Conservation (phyloP, 2,888 invertebrate genomes). For the Eugnorisma glareosa region DNA sequence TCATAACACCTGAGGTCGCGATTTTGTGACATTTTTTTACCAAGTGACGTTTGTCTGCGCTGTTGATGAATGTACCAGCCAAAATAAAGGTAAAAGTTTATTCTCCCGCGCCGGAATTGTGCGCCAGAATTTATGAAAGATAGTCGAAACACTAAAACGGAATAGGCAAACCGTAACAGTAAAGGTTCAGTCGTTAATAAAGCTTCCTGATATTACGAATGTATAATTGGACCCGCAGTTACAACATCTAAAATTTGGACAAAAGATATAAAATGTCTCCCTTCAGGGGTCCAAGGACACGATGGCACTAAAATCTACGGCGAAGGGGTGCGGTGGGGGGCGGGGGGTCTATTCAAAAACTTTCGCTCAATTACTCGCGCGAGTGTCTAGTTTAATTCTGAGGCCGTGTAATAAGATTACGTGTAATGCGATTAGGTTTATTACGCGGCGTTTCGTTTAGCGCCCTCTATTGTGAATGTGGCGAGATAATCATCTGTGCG, state of each 20-base stretch:
- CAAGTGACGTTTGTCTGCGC: slow-evolving; percentile 40
- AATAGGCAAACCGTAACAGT: slow-evolving; percentile 43
- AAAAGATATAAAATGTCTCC: slow-evolving; percentile 69
- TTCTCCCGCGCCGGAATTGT: slow-evolving; percentile 19
- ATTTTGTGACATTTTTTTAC: slow-evolving; percentile 50
- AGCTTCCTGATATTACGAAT: slow-evolving; percentile 65
- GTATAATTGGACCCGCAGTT: slow-evolving; percentile 65
- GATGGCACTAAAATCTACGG: slow-evolving; percentile 61
- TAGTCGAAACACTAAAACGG: slow-evolving; percentile 35
- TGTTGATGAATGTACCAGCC: slow-evolving; percentile 50
- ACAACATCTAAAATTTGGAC: slow-evolving; percentile 66
- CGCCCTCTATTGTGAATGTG: slow-evolving; percentile 63
- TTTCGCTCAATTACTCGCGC: slow-evolving; percentile 70
- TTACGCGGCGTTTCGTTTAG: slow-evolving; percentile 63
- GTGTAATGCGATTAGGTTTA: slow-evolving; percentile 67
- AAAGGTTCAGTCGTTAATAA: slow-evolving; percentile 61
- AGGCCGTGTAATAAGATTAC: slow-evolving; percentile 69
- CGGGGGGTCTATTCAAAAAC: slow-evolving; percentile 68
- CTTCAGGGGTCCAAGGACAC: slow-evolving; percentile 59
- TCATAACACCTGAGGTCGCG: slow-evolving; percentile 47
- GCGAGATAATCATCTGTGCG: slow-evolving; percentile 64
- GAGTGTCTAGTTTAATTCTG: slow-evolving; percentile 69
- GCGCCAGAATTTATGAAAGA: slow-evolving; percentile 34
- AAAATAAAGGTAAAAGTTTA: slow-evolving; percentile 46
- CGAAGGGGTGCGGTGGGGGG: slow-evolving; percentile 16